Conservation (phyloP, 2,888 invertebrate genomes). For the Nomada fucata region DNA sequence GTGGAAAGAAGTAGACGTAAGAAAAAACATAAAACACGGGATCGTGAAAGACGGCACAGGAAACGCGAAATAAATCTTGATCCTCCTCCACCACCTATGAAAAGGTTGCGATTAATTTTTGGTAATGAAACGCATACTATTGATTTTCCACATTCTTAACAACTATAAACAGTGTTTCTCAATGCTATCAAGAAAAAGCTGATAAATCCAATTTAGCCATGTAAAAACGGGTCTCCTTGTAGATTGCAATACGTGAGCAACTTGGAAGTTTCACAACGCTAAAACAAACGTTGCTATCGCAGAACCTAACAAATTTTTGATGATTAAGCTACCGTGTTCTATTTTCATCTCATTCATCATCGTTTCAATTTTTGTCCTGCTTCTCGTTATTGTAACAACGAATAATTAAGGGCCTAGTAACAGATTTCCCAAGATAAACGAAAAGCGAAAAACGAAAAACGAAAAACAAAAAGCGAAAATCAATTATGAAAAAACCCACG, state of each 20-base stretch:
- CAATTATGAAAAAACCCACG: background rate
- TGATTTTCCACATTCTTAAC: slow-evolving; percentile 91
- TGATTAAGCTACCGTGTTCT: slow-evolving; percentile 36
- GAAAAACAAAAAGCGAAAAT: background rate
- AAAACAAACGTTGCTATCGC: slow-evolving; percentile 3
- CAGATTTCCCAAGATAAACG: slow-evolving; percentile 19
- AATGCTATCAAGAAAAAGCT: slow-evolving; percentile 36
- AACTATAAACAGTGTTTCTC: slow-evolving; percentile 66
- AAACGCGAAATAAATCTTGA: slow-evolving; percentile 84
- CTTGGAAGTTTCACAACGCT: slow-evolving; percentile 16
- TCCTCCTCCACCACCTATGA: slow-evolving; percentile 90
- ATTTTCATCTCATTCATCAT: slow-evolving; percentile 29
- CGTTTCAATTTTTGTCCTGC: slow-evolving; percentile 27
- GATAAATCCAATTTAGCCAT: slow-evolving; percentile 50
- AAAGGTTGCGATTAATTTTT: slow-evolving; percentile 93
- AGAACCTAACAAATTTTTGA: slow-evolving; percentile 21
- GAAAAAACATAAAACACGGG: slow-evolving; percentile 86
- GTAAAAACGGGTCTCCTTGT: slow-evolving; percentile 61
- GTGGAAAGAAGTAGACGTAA: slow-evolving; percentile 86
- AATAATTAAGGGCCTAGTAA: slow-evolving; percentile 66
- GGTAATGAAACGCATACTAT: slow-evolving; percentile 96
- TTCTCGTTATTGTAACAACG: slow-evolving; percentile 67
- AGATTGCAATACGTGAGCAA: slow-evolving; percentile 31
- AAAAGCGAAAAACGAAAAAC: background rate
- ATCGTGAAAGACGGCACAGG: slow-evolving; percentile 88